Conservation (phyloP, 2,888 invertebrate genomes). For the Apomyelois bistriatella region DNA sequence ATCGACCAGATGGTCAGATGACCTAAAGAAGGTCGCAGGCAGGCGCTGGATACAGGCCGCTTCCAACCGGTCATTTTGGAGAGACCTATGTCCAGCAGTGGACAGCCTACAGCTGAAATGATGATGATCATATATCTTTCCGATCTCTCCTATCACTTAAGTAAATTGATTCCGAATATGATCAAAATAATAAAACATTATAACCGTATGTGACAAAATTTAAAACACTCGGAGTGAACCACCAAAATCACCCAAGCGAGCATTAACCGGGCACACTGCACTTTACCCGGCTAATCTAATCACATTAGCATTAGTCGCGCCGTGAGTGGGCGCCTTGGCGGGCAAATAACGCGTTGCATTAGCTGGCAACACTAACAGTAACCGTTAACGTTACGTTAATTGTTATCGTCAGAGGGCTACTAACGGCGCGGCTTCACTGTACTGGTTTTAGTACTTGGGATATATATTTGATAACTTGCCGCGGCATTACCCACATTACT, state of each 20-base stretch:
- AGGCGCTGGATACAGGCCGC: too few relatives aligned
- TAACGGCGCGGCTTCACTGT: neutral
- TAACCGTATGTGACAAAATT: too few relatives aligned
- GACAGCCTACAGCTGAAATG: too few relatives aligned
- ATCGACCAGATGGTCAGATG: too few relatives aligned
- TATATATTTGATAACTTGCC: neutral
- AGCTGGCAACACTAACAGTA: constrained; percentile 57
- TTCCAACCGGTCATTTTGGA: too few relatives aligned
- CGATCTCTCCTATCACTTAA: too few relatives aligned
- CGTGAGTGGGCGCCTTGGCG: constrained; percentile 10
- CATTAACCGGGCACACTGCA: constrained; percentile 1
- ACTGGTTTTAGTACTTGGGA: neutral
- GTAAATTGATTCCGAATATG: too few relatives aligned
- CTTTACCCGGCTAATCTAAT: constrained; percentile 9
- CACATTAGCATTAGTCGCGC: constrained; percentile 7
- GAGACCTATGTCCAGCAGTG: too few relatives aligned
- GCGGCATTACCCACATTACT: neutral
- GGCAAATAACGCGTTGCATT: constrained; percentile 55
- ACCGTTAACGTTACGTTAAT: constrained; percentile 65
- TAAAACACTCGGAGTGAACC: too few relatives aligned
- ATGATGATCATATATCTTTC: too few relatives aligned
- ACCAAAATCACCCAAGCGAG: neutral
- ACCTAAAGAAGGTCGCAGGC: too few relatives aligned
- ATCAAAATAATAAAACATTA: neutral
- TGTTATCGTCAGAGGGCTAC: constrained; percentile 51